Evolutionary conservation across 2,888 invertebrate species (phyloP), one percentile per base, ranked within the genome.

Genomic region (Lasius platythorax): DNA sequence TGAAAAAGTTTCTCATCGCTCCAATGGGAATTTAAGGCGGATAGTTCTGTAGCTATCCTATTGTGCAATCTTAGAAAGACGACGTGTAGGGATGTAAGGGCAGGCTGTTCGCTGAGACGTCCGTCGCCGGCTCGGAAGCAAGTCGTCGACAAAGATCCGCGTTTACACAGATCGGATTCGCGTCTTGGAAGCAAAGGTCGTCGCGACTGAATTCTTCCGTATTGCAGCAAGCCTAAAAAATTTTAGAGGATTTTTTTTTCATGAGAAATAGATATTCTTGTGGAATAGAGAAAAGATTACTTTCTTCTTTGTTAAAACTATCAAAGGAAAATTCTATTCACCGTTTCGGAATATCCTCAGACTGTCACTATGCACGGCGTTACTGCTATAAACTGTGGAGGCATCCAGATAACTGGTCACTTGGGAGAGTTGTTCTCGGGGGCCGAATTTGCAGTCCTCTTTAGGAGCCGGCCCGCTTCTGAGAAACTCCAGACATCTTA

Each of bases 1-100:
- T 98, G 98, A 94, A 97, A 98, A 15, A 98, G 95, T 93, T 97
- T 97, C 93, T 98, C 98, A 93, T 99, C 98, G 91, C 97, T 97
- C 99, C 99, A 99, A 91, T 98, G 97, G 0, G 97, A 96, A 95
- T 99, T 99, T 61, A 98, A 92, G 68, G 96, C 96, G 6, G 97
- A 96, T 61, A 99, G 94, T 90, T 97, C 96, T 88, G 96, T 96
- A 1, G 98, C 98, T 90, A 98, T 96, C 85, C 97, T 96, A 93
- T 97, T 97, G 93, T 98, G 98, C 88, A 97, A 97, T 83, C 98
- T 94, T 82, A 98, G 94, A 96, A 97, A 98, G 28, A 97, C 95
- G 0, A 97, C 97, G 92, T 98, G 98, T 81, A 97, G 96, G 0
- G 97, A 97, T 1, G 97, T 97, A 18, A 98, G 95, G 0, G 97